Conservation (phyloP, 2,888 invertebrate species). For the Polyommatus icarus region DNA sequence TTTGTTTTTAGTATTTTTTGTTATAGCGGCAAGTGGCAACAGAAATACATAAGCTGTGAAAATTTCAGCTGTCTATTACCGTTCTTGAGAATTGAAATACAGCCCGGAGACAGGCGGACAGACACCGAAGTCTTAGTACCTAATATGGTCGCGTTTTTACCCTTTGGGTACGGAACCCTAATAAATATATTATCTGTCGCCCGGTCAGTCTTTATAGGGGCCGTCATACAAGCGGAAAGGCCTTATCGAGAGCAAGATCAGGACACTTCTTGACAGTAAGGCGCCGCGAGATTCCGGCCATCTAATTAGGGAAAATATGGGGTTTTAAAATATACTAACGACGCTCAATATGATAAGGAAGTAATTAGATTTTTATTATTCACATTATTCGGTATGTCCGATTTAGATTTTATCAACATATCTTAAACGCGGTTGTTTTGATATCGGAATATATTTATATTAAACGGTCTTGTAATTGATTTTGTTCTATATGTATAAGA, state of each 20-base stretch:
- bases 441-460: background rate
- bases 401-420: constrained; percentile 20
- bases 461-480: constrained; percentile 3
- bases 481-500: no score
- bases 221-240: constrained; percentile 28
- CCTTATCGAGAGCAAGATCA: background rate
- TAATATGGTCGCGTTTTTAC: no score
- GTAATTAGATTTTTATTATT: constrained; percentile 27
- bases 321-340: background rate
- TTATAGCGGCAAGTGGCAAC: no score
- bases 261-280: background rate
- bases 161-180: background rate
- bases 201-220: constrained; percentile 11
- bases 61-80: no score
- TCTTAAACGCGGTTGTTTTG: constrained; percentile 12
- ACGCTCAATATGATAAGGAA: background rate
- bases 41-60: no score
- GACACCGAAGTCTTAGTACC: no score
- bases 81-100: no score
- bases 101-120: no score
- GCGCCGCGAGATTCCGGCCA: constrained; percentile 16
- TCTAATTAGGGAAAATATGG: constrained; percentile 22
- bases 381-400: constrained; percentile 13
- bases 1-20: no score
- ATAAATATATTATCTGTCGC: background rate